Evolutionary conservation across 1,140 invertebrate genomes (phyloP).

Genomic region (Tribolium castaneum): DNA sequence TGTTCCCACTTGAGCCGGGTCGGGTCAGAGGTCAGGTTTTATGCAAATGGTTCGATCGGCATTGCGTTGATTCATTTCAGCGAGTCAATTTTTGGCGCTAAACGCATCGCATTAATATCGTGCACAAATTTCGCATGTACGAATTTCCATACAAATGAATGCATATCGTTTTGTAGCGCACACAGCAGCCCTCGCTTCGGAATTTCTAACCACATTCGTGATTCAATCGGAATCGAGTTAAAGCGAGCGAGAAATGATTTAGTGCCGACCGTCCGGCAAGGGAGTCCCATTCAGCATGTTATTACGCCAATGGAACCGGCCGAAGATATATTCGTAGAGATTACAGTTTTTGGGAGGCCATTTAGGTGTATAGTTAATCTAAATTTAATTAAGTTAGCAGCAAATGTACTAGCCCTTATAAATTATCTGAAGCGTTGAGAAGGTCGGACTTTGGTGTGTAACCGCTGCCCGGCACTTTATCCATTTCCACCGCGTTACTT

Average conservation of each 20-base stretch:
- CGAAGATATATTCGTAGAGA: constrained; percentile 46
- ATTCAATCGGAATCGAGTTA: constrained; percentile 56
- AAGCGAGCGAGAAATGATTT: constrained; percentile 55
- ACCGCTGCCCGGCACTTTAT: constrained; percentile 34
- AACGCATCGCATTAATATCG: background rate
- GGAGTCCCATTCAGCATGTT: constrained; percentile 24
- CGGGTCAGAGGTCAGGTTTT: background rate
- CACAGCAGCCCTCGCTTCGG: constrained; percentile 41
- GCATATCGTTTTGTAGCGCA: constrained; percentile 46
- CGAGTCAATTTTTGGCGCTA: background rate
- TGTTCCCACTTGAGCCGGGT: background rate
- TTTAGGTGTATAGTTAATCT: constrained; percentile 51
- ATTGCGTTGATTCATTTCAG: background rate
- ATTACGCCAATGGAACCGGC: constrained; percentile 33
- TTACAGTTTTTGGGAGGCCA: constrained; percentile 47
- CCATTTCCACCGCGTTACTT: constrained; percentile 24
- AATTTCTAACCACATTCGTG: constrained; percentile 53
- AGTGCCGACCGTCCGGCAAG: constrained; percentile 30
- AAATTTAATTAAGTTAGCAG: constrained; percentile 52
- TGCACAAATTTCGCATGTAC: background rate
- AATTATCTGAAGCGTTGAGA: constrained; percentile 40
- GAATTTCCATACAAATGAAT: constrained; percentile 52
- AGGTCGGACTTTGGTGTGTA: constrained; percentile 32
- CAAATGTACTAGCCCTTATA: constrained; percentile 40
- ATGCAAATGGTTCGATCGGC: background rate